Percentiles rank a stretch among this genome's conserved stretches.
Conservation (phyloP, 1,140 invertebrate genomes). For the Eueides isabella region DNA sequence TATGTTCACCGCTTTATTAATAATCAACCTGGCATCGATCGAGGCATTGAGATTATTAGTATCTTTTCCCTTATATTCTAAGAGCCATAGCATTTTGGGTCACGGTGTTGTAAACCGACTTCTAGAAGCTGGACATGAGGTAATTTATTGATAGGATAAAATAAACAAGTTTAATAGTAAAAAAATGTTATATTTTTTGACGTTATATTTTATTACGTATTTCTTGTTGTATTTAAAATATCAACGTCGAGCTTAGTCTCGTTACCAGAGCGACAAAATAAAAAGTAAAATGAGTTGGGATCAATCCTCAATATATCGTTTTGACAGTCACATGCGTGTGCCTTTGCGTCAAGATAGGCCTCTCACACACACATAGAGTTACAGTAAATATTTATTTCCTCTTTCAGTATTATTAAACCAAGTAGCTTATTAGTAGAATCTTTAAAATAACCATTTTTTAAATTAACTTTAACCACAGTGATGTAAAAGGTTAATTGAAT, state of each 20-base stretch:
- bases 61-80: conserved; percentile 37
- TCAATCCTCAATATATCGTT: background rate
- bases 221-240: too few relatives aligned
- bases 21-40: conserved; percentile 22
- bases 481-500: too few relatives aligned
- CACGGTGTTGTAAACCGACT: conserved; percentile 34
- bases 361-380: too few relatives aligned
- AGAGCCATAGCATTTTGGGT: conserved; percentile 41
- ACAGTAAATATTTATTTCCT: too few relatives aligned
- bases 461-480: too few relatives aligned
- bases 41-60: conserved; percentile 34
- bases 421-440: too few relatives aligned
- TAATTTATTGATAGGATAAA: conserved; percentile 11
- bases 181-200: too few relatives aligned
- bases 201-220: too few relatives aligned
- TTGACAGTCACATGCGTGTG: background rate
- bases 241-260: background rate
- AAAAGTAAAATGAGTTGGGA: background rate
- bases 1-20: conserved; percentile 2
- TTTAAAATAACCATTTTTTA: too few relatives aligned
- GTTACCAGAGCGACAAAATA: background rate
- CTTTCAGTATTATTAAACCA: too few relatives aligned
- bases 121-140: conserved; percentile 42
- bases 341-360: background rate
- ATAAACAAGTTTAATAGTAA: background rate